Evolutionary conservation across 2,888 invertebrate species (phyloP).

Genomic region (Ormyrus rosae): DNA sequence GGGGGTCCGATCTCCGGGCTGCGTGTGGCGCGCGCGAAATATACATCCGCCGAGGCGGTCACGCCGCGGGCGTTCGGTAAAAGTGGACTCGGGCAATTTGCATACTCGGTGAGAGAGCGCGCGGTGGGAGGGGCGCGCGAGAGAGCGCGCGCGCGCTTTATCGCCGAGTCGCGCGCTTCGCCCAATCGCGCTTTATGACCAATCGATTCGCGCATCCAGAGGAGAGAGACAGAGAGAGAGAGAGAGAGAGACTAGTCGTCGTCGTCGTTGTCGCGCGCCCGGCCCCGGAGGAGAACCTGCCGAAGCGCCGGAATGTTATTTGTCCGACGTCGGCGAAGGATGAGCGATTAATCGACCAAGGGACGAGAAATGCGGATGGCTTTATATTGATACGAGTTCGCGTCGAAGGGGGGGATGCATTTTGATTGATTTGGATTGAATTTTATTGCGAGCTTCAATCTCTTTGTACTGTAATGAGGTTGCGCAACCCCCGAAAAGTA

Average conservation of each 20-base stretch:
- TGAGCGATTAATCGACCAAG: too few species aligned
- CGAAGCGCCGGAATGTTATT: constrained; percentile 1
- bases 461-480: too few species aligned
- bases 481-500: too few species aligned
- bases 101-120: constrained; percentile 61
- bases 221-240: too few species aligned
- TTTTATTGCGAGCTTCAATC: too few species aligned
- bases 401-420: too few species aligned
- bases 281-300: too few species aligned
- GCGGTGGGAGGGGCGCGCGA: constrained; percentile 19
- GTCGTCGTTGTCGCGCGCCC: neutral
- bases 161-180: constrained; percentile 53
- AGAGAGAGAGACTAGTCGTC: too few species aligned
- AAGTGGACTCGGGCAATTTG: constrained; percentile 65
- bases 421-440: too few species aligned
- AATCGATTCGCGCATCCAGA: constrained; percentile 61
- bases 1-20: neutral
- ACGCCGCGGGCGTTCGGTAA: constrained; percentile 57
- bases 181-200: constrained; percentile 61
- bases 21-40: constrained; percentile 8
- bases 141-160: constrained; percentile 40
- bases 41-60: constrained; percentile 51
- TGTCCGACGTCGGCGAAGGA: neutral
- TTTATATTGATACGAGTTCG: too few species aligned
- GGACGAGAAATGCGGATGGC: too few species aligned